Base-by-base conservation (phyloP, 2,888 invertebrate species). In the Trachelus stipa region DNA sequence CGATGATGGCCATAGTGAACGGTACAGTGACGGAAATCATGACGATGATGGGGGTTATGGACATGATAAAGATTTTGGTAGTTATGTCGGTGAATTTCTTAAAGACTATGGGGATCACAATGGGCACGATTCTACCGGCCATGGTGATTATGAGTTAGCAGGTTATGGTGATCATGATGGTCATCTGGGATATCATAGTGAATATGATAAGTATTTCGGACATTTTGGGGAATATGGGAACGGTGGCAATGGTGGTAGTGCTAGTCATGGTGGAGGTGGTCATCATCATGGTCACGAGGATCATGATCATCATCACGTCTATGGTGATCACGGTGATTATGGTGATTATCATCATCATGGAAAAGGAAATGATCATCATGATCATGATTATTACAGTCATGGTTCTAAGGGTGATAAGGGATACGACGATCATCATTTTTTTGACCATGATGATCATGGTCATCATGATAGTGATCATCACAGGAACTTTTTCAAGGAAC, bases 341-440 rank as follows among this genome's bases (percentile, higher is more conserved):
- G 34, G 31, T n/a, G 30, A 75, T n/a, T 73, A 37, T n/a, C 74
- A 80, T 40, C 79, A 80, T 74, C 76, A 15, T 23, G 88, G 88
- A 11, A 87, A 87, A 12, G 90, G 89, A 31, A 82, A 86, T 40
- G 85, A 88, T 74, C 86, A 90, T 78, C 85, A 88, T 68, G 81
- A 84, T 12, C 87, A 88, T 69, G 87, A 88, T 77, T 87, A 88
- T 79, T 82, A 83, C 31, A 85, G 87, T 71, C 86, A 87, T 69
- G 89, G 88, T 23, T 85, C 87, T 78, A 89, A 90, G 81, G 83
- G 82, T 1, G 88, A 89, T 77, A 88, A 90, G 74, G 90, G 89
- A 11, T 87, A 91, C 84, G 85, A 89, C 74, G 85, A 84, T 15
- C 85, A 88, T 68, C 87, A 89, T 76, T 87, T 88, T 69, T 84